Evolutionary conservation across 2,888 invertebrate genomes (phyloP).

Genomic region (Argyra leucocephala): DNA sequence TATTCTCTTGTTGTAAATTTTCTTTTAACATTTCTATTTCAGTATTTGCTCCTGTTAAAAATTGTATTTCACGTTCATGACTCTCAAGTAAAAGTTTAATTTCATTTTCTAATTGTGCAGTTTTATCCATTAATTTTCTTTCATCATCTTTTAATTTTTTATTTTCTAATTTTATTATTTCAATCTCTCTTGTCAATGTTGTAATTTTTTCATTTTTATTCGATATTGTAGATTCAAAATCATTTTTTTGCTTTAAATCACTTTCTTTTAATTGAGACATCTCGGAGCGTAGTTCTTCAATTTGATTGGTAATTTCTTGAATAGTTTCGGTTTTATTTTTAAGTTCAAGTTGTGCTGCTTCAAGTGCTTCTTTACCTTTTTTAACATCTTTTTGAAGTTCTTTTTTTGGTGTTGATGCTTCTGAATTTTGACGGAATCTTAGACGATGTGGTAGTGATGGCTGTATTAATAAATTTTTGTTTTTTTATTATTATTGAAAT

Average conservation of each 20-base stretch:
- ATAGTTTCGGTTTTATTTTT: constrained; percentile 47
- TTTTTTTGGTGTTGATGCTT: constrained; percentile 38
- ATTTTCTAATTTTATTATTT: constrained; percentile 30
- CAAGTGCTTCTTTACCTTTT: constrained; percentile 45
- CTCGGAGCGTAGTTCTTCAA: constrained; percentile 46
- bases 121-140: constrained; percentile 27
- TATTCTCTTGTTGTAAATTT: constrained; percentile 19
- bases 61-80: constrained; percentile 23
- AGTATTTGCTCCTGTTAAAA: constrained; percentile 19
- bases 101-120: constrained; percentile 19
- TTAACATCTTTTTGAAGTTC: constrained; percentile 41
- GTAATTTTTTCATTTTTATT: constrained; percentile 34
- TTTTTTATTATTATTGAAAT: constrained; percentile 32
- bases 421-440: constrained; percentile 35
- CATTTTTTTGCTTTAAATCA: constrained; percentile 34
- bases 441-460: constrained; percentile 42
- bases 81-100: constrained; percentile 22
- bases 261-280: constrained; percentile 40
- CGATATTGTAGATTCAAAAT: constrained; percentile 27
- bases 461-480: constrained; percentile 38
- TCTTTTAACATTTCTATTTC: constrained; percentile 20
- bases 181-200: constrained; percentile 33
- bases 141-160: constrained; percentile 30
- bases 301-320: constrained; percentile 45
- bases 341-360: constrained; percentile 43